Evolutionary conservation across 2,113 vertebrate genomes (phyloP), one percentile per base, ranked within the genome.

Genomic region (Astatoreochromis straeleni): DNA sequence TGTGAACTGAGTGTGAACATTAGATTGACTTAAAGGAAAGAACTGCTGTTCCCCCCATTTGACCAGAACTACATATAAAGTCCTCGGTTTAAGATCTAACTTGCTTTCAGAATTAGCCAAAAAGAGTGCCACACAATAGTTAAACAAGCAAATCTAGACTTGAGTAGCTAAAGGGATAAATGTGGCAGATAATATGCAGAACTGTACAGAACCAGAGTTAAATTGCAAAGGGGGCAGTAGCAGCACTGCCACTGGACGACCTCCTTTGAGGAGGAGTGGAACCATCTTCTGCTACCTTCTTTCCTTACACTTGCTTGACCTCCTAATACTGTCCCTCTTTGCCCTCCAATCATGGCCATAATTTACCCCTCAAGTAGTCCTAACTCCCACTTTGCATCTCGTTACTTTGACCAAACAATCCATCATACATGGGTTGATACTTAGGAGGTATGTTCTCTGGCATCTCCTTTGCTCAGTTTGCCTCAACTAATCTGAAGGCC

Each of bases 281-380:
- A 75, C 75, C 87, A 60, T 85, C 79, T 81, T 94, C 93, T 90
- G 60, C 40, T 75, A 75, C 14, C 84, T 35, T 63, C 70, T 85
- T 53, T 83, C 84, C 81, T 93, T 88, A 91, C 92, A 90, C 86
- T 78, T 94, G 92, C 80, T 86, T 79, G 29, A 94, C 94, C 91
- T 89, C 91, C 82, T 86, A 88, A 90, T 84, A 90, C 88, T 90
- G 79, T 91, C 73, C 78, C 90, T 75, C 84, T 90, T 93, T 89
- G 89, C 86, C 91, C 58, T 57, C 70, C 17, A 24, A 93, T 81
- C 91, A 73, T 57, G 65, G 86, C 87, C 82, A 89, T 93, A 93
- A 94, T 94, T 96, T 95, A 95, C 86, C 91, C 89, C 92, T 51
- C 85, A 88, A 90, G 85, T 85, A 81, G 81, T 92, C 81, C 87